Evolutionary conservation across 1,140 invertebrate genomes (phyloP), one percentile per base, ranked within the genome.

Genomic region (Tachypleus tridentatus): DNA sequence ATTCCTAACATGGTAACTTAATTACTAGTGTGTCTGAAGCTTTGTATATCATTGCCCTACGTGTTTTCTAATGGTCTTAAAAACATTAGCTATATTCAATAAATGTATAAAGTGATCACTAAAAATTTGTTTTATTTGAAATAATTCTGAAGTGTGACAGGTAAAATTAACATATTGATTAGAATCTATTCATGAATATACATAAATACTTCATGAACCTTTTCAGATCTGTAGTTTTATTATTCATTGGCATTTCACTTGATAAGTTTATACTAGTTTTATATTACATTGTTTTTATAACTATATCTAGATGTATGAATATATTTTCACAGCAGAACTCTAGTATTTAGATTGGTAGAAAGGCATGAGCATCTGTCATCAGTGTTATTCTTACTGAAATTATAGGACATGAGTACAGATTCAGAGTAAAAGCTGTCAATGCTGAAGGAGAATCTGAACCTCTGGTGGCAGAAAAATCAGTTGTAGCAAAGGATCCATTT

Each of bases 401-500:
- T 53, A 84, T 85, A 49, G 93, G 87, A 78, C 94, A 87, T 77
- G 92, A 97, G 74, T 99, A 99, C 77, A 91, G 96, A 80, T 99
- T 99, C 85, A 83, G 96, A 64, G 95, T 99, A 3, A 95, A 94
- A 73, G 97, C 97, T 7, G 79, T 97, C 6, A 99, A 99, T 76
- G 93, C 91, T 71, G 92, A 98, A 80, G 95, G 96, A 54, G 91
- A 94, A 78, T 97, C 93, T 29, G 92, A 97, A 74, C 94, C 94
- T n/a, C 79, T 99, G 48, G 91, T 94, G 89, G 92, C 94, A 72
- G 86, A 80, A 67, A 93, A 91, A 75, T 84, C 89, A 51, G 85
- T 95, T 51, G 76, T 97, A 59, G 94, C 95, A 54, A 98, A 98
- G 79, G 93, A 98, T 86, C 95, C 95, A 70, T 98, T 92, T 90